Conservation (phyloP, 2,797 vertebrate genomes). For the Notamacropus eugenii region DNA sequence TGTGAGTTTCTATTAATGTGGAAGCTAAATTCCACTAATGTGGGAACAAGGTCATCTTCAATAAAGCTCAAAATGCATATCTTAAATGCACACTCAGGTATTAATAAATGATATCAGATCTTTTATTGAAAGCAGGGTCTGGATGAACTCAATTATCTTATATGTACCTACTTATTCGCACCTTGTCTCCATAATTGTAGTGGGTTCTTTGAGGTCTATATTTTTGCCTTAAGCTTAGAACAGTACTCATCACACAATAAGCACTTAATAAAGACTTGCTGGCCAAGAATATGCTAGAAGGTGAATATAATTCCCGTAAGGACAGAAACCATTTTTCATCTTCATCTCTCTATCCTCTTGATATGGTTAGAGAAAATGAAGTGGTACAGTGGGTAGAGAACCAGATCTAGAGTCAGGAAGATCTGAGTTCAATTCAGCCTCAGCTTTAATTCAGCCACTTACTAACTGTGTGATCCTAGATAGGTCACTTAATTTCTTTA, state of each 20-base stretch:
- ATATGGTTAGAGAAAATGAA: neutral
- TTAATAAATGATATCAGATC: neutral
- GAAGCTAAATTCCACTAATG: conserved; percentile 9
- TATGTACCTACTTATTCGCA: neutral
- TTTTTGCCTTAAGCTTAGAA: neutral
- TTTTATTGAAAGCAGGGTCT: neutral
- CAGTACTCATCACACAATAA: neutral
- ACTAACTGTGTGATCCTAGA: neutral
- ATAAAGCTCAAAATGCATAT: conserved; percentile 23
- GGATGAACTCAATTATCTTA: neutral
- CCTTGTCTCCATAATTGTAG: neutral
- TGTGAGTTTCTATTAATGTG: neutral
- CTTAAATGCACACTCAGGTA: neutral
- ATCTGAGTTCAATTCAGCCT: neutral
- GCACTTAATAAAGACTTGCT: neutral
- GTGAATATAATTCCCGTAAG: neutral
- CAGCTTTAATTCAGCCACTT: neutral
- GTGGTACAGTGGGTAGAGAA: neutral
- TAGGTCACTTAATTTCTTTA: neutral
- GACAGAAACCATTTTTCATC: neutral
- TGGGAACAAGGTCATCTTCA: conserved; percentile 8
- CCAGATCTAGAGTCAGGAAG: neutral
- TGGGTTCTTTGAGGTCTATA: neutral
- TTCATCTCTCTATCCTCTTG: neutral
- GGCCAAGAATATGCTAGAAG: neutral